Evolutionary conservation across 2,797 vertebrate genomes (phyloP).

Genomic region (Sternotherus odoratus): DNA sequence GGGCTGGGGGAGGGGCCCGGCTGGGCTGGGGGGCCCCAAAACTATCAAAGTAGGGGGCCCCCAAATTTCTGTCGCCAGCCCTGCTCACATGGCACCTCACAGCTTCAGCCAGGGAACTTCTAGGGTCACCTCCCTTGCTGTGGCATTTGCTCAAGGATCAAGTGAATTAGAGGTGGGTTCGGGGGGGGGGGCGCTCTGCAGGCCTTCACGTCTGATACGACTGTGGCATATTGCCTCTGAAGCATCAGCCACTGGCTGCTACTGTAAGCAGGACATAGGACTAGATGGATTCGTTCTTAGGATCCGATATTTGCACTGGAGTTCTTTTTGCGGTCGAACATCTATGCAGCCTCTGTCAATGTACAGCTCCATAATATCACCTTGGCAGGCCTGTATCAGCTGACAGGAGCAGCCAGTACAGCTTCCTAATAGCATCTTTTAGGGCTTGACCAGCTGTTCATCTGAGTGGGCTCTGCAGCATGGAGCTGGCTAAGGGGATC

Average conservation of each 20-base stretch:
- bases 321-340: background rate
- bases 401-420: background rate
- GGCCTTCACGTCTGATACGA: background rate
- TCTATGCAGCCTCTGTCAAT: background rate
- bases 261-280: background rate
- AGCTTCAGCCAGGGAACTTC: accelerated
- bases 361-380: background rate
- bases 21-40: too few relatives aligned
- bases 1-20: too few relatives aligned
- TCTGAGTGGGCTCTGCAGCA: background rate
- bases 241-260: background rate
- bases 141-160: accelerated
- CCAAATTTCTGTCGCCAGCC: too few relatives aligned
- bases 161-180: background rate
- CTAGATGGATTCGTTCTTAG: background rate
- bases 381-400: background rate
- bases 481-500: background rate
- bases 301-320: background rate
- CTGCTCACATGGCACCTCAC: background rate
- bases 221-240: background rate
- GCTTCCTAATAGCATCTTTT: background rate
- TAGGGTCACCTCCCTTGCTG: background rate
- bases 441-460: background rate
- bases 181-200: background rate
- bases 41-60: too few relatives aligned